Evolutionary conservation across 2,888 invertebrate species (phyloP), one percentile per base, ranked within the genome.

Genomic region (Eucera pruinosa): DNA sequence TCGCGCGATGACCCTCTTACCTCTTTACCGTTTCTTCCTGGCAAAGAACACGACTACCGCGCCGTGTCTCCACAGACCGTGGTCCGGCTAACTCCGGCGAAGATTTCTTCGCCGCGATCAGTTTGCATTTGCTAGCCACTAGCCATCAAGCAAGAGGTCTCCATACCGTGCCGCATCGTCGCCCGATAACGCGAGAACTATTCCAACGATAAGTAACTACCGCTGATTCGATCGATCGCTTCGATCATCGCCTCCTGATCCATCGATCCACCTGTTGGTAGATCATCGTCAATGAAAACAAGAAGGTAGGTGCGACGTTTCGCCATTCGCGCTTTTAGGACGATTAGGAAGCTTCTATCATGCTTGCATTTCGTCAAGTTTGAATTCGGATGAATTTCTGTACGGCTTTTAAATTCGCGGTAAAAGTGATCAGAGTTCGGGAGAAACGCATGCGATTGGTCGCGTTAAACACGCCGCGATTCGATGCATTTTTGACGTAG

Each of bases 51-150:
- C 88, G 87, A 87, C 88, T 86, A 86, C 83, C 86, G 89, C 90
- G 85, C 88, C 85, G 82, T 84, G 81, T 84, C 85, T 75, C 81
- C 80, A 75, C 71, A 79, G n/a, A n/a, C n/a, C n/a, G 79, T 84
- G 83, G 80, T 75, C 61, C 60, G n/a, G n/a, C 66, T 69, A 69
- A 67, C 81, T 76, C 80, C 80, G 81, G 71, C 76, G 84, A 84
- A 87, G 88, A 89, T 88, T 90, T 87, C n/a, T n/a, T n/a, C 85
- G 78, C 71, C 48, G 75, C 82, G 87, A 85, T 86, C 87, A 86
- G 91, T 88, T n/a, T 90, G 90, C 90, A 90, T 89, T 89, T 88
- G 89, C 85, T 79, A 86, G 82, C 83, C 86, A 86, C 88, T 86
- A 85, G 84, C 80, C 84, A 86, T 82, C 87, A 84, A 87, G 86